Conservation (phyloP, 2,113 vertebrate species). For the Antechinus stuartii region DNA sequence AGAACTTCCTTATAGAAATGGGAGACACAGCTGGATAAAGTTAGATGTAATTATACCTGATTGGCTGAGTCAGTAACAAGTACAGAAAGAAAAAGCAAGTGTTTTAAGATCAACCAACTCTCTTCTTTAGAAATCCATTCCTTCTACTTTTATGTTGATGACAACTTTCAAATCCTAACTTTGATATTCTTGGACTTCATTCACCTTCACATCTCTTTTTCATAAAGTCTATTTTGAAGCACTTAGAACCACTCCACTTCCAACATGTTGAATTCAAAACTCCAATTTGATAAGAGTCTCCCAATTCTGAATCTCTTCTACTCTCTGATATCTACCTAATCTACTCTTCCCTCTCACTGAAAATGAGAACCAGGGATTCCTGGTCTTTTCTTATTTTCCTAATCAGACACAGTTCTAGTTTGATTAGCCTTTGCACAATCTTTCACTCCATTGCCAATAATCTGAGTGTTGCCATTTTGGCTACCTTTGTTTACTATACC, state of each 20-base stretch:
- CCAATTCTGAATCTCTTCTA: background rate
- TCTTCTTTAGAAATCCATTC: conserved; percentile 19
- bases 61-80: conserved; percentile 12
- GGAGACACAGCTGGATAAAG: conserved; percentile 19
- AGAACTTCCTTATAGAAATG: conserved; percentile 13
- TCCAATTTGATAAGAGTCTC: background rate
- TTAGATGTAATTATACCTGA: conserved; percentile 27
- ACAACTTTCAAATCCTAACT: background rate
- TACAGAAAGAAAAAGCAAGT: conserved; percentile 37
- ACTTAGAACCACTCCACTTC: background rate
- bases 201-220: background rate
- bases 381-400: background rate
- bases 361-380: background rate
- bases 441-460: background rate
- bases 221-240: background rate
- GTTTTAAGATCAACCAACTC: conserved; percentile 38
- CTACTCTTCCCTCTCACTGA: background rate
- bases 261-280: background rate
- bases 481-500: background rate
- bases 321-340: background rate
- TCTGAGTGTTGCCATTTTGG: background rate
- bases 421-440: background rate
- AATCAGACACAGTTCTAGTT: background rate
- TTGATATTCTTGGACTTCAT: background rate
- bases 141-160: background rate